Base-by-base conservation (phyloP, 2,888 invertebrate genomes). In the Agonopterix subpropinquella region DNA sequence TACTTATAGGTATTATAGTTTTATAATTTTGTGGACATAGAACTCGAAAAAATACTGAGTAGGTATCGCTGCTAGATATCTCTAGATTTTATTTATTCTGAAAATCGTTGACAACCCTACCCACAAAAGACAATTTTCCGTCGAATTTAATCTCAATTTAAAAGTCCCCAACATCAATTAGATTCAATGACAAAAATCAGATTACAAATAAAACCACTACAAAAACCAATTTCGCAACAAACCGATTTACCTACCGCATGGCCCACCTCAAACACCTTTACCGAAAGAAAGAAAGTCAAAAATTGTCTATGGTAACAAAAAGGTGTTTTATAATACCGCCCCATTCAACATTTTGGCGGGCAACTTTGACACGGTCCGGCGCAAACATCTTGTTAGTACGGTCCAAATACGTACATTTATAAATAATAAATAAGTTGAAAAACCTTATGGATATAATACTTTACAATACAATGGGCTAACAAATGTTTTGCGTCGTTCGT, bases 371-470 rank as follows among this genome's bases (percentile, higher is more conserved):
- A 70, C 67, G 55, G 55, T 58, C 64, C 52, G 61, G 70, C 70
- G 72, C 69, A 71, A 79, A 83, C 80, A 81, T 83, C 85, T 85
- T 85, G 85, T 86, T 86, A 86, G 84, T 71, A 65, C 71, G 66
- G 66, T 70, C 85, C 81, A 83, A 82, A 83, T 82, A 83, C 74
- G 80, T 69, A 70, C 71, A 69, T 75, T 79, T 83, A 81, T 82
- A 84, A 84, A 84, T 84, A 83, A 42, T 79, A 81, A 79, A 80
- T 80, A 77, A 77, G 74, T 67, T 63, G 67, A 68, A 75, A 71
- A 56, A 68, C 45, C 28, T 10, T 46, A 46, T 41, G 41, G 44
- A 73, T 73, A 74, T 76, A 76, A 76, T 78, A 75, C 77, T 70
- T 67, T 61, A 64, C 72, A 70, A 81, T 72, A 86, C 85, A 85